Evolutionary conservation across 30 jellyfish, hydroid and myxozoan genomes (phyloP), one percentile per base, ranked within the genome.

Genomic region (Cassiopea andromeda): DNA sequence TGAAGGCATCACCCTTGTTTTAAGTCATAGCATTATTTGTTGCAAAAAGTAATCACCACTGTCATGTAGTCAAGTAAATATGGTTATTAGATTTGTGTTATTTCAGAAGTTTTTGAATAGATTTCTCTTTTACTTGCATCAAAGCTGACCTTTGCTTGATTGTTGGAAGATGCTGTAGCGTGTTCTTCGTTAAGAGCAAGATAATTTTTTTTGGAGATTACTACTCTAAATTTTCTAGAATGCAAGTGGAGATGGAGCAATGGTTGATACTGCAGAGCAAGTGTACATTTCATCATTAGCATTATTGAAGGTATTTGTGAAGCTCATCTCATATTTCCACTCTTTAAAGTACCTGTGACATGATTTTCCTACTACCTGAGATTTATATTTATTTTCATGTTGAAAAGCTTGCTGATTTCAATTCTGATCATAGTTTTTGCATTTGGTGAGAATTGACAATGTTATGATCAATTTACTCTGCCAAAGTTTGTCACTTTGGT

Each of bases 221-320:
- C 61, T 59, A 15, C 45, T 46, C 79, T 82, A 27, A 27, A 27
- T 27, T 27, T 27, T 27, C 9, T 60, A 94, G 98, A 81, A 71
- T 77, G 97, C 97, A 13, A 92, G 90, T 74, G 94, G 94, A 18
- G 98, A 94, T 87, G 95, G 98, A 1, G 98, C 98, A 66, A 90
- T 85, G 84, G 98, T 94, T 4, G 99, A 95, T 64, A 95, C 99
- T 7, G 99, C 99, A 13, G 99, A 95, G 71, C 98, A 91, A 92
- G 98, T 95, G 78, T 92, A 95, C 80, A 95, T 95, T 8, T 95
- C 99, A 0, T 92, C 99, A 0, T 82, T 95, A 38, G 99, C 99
- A 45, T 76, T 95, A 46, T 82, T 95, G 1, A 95, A 95, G 97
- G 99, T 95, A 70, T 10, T 0, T 69, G 10, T 79, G 38, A 27